phyloP scores from a whole-genome alignment of 2,113 vertebrate genomes.

The Empidonax traillii region DNA sequence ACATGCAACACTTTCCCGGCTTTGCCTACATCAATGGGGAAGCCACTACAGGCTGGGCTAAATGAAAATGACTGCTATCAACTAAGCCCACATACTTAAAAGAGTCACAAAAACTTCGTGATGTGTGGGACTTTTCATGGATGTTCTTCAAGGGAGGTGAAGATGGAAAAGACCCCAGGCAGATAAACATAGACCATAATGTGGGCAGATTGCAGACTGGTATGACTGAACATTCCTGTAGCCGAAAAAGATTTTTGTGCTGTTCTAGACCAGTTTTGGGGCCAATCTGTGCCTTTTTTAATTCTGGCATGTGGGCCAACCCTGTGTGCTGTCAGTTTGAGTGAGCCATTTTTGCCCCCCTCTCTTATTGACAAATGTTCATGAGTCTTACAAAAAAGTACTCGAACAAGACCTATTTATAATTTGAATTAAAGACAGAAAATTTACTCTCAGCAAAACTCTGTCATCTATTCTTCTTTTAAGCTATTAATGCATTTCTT shows the following conservation, averaged over 20 bases:
- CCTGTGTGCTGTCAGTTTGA: constrained; percentile 14
- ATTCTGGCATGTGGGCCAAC: constrained; percentile 20
- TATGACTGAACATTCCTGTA: constrained; percentile 31
- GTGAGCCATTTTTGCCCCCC: constrained; percentile 41
- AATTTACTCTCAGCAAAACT: constrained; percentile 36
- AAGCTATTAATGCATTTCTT: constrained; percentile 3
- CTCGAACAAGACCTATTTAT: constrained; percentile 32
- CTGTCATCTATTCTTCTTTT: background rate
- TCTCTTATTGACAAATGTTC: constrained; percentile 47
- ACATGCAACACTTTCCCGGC: constrained; percentile 98
- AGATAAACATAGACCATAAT: constrained; percentile 59
- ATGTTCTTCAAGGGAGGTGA: constrained; percentile 33
- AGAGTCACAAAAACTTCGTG: constrained; percentile 46
- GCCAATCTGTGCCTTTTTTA: constrained; percentile 78
- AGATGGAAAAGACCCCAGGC: constrained; percentile 52
- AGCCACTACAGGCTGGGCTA: constrained; percentile 96
- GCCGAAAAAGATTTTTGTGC: constrained; percentile 34
- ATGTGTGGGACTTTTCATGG: constrained; percentile 31
- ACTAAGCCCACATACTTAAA: constrained; percentile 59
- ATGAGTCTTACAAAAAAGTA: constrained; percentile 40
- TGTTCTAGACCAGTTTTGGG: constrained; percentile 58
- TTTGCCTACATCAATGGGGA: constrained; percentile 99
- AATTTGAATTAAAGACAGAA: constrained; percentile 52
- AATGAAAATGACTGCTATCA: constrained; percentile 74
- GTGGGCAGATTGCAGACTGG: constrained; percentile 32